A percentile compares a stretch with the other conserved stretches of the same genome.
These are phyloP conservation scores for Anastatus disparis DNA, from an alignment of 1,140 invertebrate genomes.

Conservation along the genomic window DNA sequence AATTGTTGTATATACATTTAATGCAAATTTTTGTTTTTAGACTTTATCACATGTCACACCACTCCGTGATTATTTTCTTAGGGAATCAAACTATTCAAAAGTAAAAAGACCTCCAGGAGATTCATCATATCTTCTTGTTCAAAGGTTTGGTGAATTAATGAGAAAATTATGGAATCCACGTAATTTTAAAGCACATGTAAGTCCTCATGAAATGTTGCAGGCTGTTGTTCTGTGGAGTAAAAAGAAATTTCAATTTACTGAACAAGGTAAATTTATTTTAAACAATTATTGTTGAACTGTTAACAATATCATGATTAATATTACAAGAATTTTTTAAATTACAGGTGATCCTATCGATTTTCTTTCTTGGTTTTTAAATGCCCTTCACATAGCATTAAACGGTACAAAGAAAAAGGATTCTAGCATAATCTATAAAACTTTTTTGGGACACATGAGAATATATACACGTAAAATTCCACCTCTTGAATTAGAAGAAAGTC, in stretches of 20 bases:
- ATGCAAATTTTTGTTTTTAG: conserved; percentile 66
- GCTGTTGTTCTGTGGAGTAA: conserved; percentile 98
- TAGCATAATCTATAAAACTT: conserved; percentile 95
- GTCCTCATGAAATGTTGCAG: conserved; percentile 99
- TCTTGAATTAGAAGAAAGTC: conserved; percentile 89
- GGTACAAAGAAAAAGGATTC: conserved; percentile 85
- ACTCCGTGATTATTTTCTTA: conserved; percentile 93
- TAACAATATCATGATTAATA: too few relatives aligned
- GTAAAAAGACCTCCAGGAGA: conserved; percentile 94
- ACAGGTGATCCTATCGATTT: conserved; percentile 97
- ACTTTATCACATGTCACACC: conserved; percentile 94
- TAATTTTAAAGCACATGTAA: conserved; percentile 99
- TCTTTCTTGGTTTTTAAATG: conserved; percentile 95
- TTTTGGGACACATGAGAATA: conserved; percentile 95
- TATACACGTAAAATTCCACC: conserved; percentile 95
- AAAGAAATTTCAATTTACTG: conserved; percentile 98
- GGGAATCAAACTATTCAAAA: conserved; percentile 90
- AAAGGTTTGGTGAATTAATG: conserved; percentile 96
- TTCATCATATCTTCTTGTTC: conserved; percentile 89
- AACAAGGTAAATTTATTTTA: conserved; percentile 89
- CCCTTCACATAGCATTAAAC: conserved; percentile 90
- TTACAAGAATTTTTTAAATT: conserved; percentile 16
- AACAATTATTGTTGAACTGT: too few relatives aligned
- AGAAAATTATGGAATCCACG: conserved; percentile 99
- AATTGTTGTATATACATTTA: neutral